Conservation (phyloP, 2,113 vertebrate genomes). For the Sapayoa aenigma region DNA sequence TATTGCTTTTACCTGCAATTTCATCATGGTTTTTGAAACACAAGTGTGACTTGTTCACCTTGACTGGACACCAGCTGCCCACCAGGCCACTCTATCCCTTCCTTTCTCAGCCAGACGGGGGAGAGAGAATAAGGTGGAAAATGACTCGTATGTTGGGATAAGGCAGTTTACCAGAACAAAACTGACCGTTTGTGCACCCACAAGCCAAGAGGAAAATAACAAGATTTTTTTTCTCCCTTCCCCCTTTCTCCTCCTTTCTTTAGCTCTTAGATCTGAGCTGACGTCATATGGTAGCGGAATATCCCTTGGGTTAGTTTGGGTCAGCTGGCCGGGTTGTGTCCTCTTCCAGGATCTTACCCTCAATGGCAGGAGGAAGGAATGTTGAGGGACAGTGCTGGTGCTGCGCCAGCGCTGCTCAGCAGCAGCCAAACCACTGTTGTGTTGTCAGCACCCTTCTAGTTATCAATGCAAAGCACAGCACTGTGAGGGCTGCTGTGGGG, state of each 20-base stretch:
- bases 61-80: neutral
- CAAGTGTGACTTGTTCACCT: neutral
- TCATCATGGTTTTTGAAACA: neutral
- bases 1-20: neutral
- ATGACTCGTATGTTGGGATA: neutral
- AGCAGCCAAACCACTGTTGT: neutral
- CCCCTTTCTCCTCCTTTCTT: neutral
- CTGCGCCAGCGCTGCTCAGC: neutral
- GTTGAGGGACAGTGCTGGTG: neutral
- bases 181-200: neutral
- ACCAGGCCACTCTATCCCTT: neutral
- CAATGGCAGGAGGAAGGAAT: too few relatives aligned
- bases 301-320: neutral
- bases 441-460: neutral
- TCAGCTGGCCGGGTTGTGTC: neutral
- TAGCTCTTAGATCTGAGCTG: neutral
- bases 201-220: neutral
- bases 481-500: neutral
- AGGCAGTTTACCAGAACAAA: neutral
- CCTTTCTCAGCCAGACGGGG: neutral
- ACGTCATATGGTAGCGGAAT: neutral
- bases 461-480: neutral
- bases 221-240: neutral
- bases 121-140: neutral
- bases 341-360: neutral